Evolutionary conservation across 2,113 vertebrate species (phyloP), one percentile per base, ranked within the genome.

Genomic region (Daboia siamensis): DNA sequence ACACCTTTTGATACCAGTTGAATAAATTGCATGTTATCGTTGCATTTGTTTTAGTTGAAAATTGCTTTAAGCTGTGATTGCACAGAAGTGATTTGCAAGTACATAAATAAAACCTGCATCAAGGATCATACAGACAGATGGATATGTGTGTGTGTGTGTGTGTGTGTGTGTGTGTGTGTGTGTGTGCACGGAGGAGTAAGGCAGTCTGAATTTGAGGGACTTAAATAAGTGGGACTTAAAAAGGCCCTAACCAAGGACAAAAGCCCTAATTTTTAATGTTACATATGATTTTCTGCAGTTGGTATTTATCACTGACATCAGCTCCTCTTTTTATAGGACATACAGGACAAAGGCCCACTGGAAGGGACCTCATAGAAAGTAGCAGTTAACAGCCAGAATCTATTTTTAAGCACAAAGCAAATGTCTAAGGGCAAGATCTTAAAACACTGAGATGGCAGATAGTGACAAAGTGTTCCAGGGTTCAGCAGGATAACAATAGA

Each of bases 361-460:
- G 1, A 85, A n/a, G 91, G 1, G 4, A 92, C 46, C 93, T 92
- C 26, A 93, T 87, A 94, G 93, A 1, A 44, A 86, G 20, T 13
- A 94, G n/a, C 9, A 57, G 13, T 21, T 44, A 94, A 17, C 56
- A 12, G 90, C 23, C 55, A 88, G 7, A 20, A 61, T 90, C 55
- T 93, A 90, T 92, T 95, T 92, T 92, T 85, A 95, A 95, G 91
- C 23, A 15, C 15, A 91, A 74, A 39, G 1, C 84, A 69, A 92
- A 93, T 87, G 2, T 91, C 26, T 93, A 86, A 90, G 0, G 2
- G 46, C 44, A 88, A 46, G 57, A 93, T 86, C 91, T 61, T 91
- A 86, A 89, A 93, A 29, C 88, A 90, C 56, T 93, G 84, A 90
- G 80, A 90, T 86, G 80, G 92, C 80, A 90, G 56, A 90, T 86